Percentiles rank a stretch among this genome's conserved stretches.
phyloP scores from a whole-genome alignment of 2,888 invertebrate species.

The Drosophila borborema region DNA sequence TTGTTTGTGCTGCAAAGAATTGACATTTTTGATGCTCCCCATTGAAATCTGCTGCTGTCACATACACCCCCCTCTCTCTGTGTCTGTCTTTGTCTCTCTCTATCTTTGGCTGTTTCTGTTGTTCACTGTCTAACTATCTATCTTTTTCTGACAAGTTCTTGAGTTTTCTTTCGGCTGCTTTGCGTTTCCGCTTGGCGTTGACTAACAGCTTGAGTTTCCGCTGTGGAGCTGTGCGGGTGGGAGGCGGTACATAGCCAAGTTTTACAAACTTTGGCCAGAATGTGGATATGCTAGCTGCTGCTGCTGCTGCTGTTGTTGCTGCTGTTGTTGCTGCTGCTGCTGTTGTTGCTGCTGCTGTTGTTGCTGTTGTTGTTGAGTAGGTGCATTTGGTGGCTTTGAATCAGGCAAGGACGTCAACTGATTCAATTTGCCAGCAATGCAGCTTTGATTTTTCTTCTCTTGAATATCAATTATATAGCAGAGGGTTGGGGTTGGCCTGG shows the following conservation, averaged over 20 bases:
- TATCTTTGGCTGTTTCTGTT: background rate
- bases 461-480: slow-evolving; percentile 56
- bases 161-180: slow-evolving; percentile 61
- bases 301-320: slow-evolving; percentile 3
- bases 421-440: slow-evolving; percentile 60
- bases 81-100: background rate
- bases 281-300: slow-evolving; percentile 39
- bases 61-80: slow-evolving; percentile 1
- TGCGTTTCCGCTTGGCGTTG: slow-evolving; percentile 75
- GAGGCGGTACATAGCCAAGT: slow-evolving; percentile 25
- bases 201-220: slow-evolving; percentile 74
- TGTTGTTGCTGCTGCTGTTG: slow-evolving; percentile 11
- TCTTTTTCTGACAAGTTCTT: slow-evolving; percentile 24
- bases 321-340: background rate
- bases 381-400: slow-evolving; percentile 32
- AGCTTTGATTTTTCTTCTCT: slow-evolving; percentile 53
- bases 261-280: slow-evolving; percentile 62
- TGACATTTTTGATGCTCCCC: slow-evolving; percentile 73
- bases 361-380: slow-evolving; percentile 14
- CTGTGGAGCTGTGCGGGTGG: slow-evolving; percentile 8
- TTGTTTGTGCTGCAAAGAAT: slow-evolving; percentile 63
- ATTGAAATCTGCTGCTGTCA: slow-evolving; percentile 53
- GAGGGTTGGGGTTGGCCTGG: slow-evolving; percentile 2
- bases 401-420: slow-evolving; percentile 48
- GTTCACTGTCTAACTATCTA: slow-evolving; percentile 3